These are phyloP conservation scores for Drosophila nigricruria DNA, from an alignment of 2,888 invertebrate species.

Conservation along the genomic window DNA sequence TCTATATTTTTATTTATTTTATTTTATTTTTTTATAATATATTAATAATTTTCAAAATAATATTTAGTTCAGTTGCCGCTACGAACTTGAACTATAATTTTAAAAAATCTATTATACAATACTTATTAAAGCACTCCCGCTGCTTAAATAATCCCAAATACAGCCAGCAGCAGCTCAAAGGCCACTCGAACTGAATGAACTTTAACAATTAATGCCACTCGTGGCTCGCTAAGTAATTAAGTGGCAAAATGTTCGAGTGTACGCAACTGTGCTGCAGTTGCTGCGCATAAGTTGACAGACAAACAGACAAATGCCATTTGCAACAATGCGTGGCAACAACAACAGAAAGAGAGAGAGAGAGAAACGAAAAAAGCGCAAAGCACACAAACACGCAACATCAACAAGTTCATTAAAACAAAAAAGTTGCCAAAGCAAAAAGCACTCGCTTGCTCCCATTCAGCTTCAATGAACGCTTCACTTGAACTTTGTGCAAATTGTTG, in stretches of 20 bases:
- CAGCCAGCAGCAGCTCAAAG: neutral
- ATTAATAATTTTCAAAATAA: too few relatives aligned
- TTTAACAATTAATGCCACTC: constrained; percentile 41
- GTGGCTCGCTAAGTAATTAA: constrained; percentile 50
- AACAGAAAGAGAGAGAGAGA: neutral
- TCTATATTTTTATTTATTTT: too few relatives aligned
- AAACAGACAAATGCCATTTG: constrained; percentile 33
- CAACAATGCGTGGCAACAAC: constrained; percentile 34
- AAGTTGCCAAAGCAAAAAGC: constrained; percentile 62
- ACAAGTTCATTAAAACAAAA: constrained; percentile 72
- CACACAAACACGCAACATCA: constrained; percentile 64
- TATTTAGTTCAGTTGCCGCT: too few relatives aligned
- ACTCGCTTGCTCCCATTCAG: constrained; percentile 42
- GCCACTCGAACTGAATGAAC: constrained; percentile 19
- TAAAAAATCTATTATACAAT: neutral
- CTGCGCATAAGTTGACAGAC: constrained; percentile 61
- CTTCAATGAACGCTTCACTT: constrained; percentile 77
- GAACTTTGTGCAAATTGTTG: constrained; percentile 53
- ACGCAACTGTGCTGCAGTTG: constrained; percentile 46
- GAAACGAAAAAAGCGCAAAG: constrained; percentile 17
- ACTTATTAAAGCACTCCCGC: neutral
- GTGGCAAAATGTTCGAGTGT: constrained; percentile 60
- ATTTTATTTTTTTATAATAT: too few relatives aligned
- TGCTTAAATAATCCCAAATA: neutral
- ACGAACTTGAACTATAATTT: neutral